phyloP scores from a whole-genome alignment of 2,113 vertebrate genomes.

The Athene cunicularia region DNA sequence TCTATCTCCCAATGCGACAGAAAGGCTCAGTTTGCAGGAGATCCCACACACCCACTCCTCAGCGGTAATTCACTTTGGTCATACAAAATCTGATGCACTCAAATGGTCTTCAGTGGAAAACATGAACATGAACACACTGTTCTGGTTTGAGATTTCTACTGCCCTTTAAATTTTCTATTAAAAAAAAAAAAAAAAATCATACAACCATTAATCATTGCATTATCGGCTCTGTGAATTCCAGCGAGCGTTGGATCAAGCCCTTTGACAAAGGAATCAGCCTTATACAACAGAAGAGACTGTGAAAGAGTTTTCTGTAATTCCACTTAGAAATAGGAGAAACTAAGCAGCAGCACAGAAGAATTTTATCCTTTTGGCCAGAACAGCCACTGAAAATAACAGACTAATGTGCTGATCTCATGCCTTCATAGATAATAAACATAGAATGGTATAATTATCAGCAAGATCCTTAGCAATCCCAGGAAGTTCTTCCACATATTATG shows the following conservation, averaged over 20 bases:
- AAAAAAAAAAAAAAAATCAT: not conserved
- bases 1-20: fast-evolving
- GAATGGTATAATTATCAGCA: not conserved
- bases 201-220: not conserved
- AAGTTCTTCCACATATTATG: not conserved
- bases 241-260: not conserved
- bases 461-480: not conserved
- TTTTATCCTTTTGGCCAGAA: not conserved
- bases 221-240: not conserved
- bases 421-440: not conserved
- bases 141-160: not conserved
- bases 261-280: not conserved
- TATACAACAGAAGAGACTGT: not conserved
- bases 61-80: not conserved
- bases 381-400: not conserved
- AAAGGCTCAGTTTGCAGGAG: not conserved
- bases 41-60: not conserved
- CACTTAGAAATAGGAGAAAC: not conserved
- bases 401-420: not conserved
- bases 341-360: not conserved
- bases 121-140: not conserved
- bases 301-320: not conserved
- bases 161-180: not conserved
- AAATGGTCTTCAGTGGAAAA: not conserved
- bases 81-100: not conserved